phyloP scores from a whole-genome alignment of 2,113 vertebrate genomes.

The Thunnus thynnus region DNA sequence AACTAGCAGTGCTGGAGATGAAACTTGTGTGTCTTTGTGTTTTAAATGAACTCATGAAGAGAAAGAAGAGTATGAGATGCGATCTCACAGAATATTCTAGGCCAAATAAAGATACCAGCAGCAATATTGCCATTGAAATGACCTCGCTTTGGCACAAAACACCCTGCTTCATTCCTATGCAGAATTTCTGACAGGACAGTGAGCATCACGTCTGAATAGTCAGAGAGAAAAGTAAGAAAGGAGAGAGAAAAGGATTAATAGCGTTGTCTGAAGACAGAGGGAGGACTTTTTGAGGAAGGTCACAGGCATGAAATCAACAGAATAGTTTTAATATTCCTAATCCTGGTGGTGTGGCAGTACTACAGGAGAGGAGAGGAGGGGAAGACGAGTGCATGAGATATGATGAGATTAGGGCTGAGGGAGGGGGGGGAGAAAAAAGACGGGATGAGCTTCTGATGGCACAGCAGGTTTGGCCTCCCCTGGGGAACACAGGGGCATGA shows the following conservation, averaged over 20 bases:
- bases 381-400: constrained; percentile 65
- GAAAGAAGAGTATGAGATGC: constrained; percentile 26
- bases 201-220: constrained; percentile 64
- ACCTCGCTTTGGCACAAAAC: constrained; percentile 66
- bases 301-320: constrained; percentile 72
- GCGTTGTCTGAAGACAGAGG: constrained; percentile 49
- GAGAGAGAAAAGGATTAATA: constrained; percentile 54
- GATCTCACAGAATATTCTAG: constrained; percentile 26
- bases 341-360: constrained; percentile 71
- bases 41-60: constrained; percentile 27
- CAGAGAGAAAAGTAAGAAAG: constrained; percentile 58
- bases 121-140: constrained; percentile 74
- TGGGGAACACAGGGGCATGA: constrained; percentile 69
- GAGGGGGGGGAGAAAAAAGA: constrained; percentile 50
- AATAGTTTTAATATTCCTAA: constrained; percentile 80
- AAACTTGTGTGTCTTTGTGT: constrained; percentile 33
- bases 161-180: constrained; percentile 59
- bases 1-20: constrained; percentile 42
- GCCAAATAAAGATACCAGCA: constrained; percentile 39
- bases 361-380: constrained; percentile 47
- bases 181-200: constrained; percentile 64
- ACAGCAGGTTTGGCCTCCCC: constrained; percentile 84
- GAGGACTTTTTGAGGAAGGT: constrained; percentile 69
- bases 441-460: constrained; percentile 83
- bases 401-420: constrained; percentile 74